Percentiles rank a stretch among this genome's conserved stretches.
Conservation (phyloP, 2,797 vertebrate genomes). For the Ctenopoma multispine region DNA sequence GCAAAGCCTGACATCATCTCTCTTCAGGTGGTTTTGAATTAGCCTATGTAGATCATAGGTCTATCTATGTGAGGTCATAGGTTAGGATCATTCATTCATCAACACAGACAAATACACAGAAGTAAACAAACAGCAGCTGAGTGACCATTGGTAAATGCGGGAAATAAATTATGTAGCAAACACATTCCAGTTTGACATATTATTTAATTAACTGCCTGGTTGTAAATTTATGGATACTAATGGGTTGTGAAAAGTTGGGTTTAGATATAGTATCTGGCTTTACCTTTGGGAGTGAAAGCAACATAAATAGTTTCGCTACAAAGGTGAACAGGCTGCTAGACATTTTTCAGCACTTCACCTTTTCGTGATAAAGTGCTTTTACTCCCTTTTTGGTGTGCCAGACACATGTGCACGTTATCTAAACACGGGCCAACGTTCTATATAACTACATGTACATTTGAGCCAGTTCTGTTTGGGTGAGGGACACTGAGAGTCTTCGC, state of each 20-base stretch:
- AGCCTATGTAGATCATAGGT: too few relatives aligned
- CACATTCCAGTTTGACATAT: slow-evolving; percentile 72
- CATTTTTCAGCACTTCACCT: slow-evolving; percentile 37
- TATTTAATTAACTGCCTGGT: slow-evolving; percentile 67
- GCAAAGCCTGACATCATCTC: slow-evolving; percentile 42
- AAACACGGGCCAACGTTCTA: background rate
- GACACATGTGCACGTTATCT: slow-evolving; percentile 53
- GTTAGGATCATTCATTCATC: slow-evolving; percentile 79
- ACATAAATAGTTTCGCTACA: slow-evolving; percentile 51
- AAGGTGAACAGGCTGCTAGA: slow-evolving; percentile 47
- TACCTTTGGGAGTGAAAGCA: slow-evolving; percentile 48
- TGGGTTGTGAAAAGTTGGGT: slow-evolving; percentile 25
- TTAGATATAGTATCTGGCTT: slow-evolving; percentile 43
- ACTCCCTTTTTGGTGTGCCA: slow-evolving; percentile 38
- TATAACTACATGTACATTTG: slow-evolving; percentile 12
- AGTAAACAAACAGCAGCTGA: slow-evolving; percentile 70
- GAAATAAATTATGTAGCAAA: slow-evolving; percentile 59
- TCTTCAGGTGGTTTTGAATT: slow-evolving; percentile 51
- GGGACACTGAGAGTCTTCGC: slow-evolving; percentile 4
- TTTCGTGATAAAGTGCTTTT: slow-evolving; percentile 56
- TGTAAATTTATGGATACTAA: slow-evolving; percentile 52
- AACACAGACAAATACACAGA: slow-evolving; percentile 68
- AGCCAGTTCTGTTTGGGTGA: slow-evolving; percentile 28
- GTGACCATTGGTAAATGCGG: slow-evolving; percentile 57
- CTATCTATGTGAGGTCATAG: slow-evolving; percentile 72